Percentiles rank a stretch among this genome's conserved stretches.
phyloP scores from a whole-genome alignment of 2,113 vertebrate genomes.

The Hucho hucho region DNA sequence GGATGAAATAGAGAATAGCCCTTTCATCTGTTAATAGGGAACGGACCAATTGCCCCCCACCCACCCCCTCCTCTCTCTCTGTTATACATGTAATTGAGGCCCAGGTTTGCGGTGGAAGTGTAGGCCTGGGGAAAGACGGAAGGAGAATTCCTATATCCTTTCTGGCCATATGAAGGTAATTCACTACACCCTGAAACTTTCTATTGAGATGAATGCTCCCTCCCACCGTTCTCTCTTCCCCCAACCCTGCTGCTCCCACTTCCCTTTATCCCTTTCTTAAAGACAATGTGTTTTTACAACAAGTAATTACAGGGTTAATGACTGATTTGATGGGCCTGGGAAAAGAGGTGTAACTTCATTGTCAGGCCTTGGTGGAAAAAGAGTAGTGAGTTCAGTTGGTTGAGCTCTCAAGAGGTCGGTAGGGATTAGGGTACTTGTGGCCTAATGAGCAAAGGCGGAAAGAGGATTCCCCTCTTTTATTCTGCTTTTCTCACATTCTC shows the following conservation, averaged over 20 bases:
- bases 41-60: slow-evolving; percentile 75
- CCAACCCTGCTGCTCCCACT: slow-evolving; percentile 11
- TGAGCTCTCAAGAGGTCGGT: slow-evolving; percentile 63
- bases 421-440: slow-evolving; percentile 55
- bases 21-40: slow-evolving; percentile 78
- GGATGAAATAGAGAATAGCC: slow-evolving; percentile 40
- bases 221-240: slow-evolving; percentile 17
- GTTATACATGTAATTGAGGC: slow-evolving; percentile 69
- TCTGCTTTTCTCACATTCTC: slow-evolving; percentile 52
- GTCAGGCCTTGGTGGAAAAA: slow-evolving; percentile 43
- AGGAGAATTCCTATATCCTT: slow-evolving; percentile 45
- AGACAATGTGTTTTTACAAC: slow-evolving; percentile 75
- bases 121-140: slow-evolving; percentile 36
- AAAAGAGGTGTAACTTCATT: slow-evolving; percentile 52
- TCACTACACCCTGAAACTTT: slow-evolving; percentile 69
- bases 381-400: slow-evolving; percentile 52
- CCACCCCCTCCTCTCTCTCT: slow-evolving; percentile 43
- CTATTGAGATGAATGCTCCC: slow-evolving; percentile 70
- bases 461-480: slow-evolving; percentile 43
- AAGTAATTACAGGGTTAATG: slow-evolving; percentile 76
- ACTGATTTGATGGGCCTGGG: slow-evolving; percentile 60
- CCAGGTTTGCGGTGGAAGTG: slow-evolving; percentile 42
- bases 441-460: slow-evolving; percentile 10
- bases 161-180: slow-evolving; percentile 44
- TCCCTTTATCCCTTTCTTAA: slow-evolving; percentile 44